A percentile compares a stretch with the other conserved stretches of the same genome.
Conservation (phyloP, 2,888 invertebrate genomes). For the Branchipolynoe longqiensis region DNA sequence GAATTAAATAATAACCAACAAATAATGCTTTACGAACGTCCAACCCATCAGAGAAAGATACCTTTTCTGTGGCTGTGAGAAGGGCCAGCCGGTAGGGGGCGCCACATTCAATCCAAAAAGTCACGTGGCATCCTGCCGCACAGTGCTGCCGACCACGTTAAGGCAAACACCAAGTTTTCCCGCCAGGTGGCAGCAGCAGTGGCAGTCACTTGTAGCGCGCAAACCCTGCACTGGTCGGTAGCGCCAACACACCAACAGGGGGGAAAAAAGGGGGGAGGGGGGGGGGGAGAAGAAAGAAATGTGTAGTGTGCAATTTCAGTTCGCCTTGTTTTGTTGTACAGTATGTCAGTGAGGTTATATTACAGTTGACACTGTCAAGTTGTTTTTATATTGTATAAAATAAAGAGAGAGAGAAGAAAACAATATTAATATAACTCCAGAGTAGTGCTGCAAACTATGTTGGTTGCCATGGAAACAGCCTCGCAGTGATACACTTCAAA, state of each 20-base stretch:
- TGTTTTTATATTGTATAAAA: conserved; percentile 44
- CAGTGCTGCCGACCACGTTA: not conserved
- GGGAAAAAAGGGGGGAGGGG: too few species aligned
- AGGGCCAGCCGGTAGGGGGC: too few species aligned
- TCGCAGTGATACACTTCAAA: conserved; percentile 56
- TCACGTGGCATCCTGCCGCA: too few species aligned
- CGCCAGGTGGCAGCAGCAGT: not conserved
- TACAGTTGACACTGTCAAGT: conserved; percentile 52
- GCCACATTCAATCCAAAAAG: too few species aligned
- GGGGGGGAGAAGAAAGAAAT: too few species aligned
- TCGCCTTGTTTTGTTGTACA: conserved; percentile 54
- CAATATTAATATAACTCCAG: conserved; percentile 47
- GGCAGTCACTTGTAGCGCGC: conserved; percentile 24
- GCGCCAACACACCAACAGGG: too few species aligned
- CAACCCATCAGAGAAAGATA: not conserved
- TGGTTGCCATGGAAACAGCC: conserved; percentile 54
- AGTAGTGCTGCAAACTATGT: conserved; percentile 55
- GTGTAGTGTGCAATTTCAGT: conserved; percentile 51
- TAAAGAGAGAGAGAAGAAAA: too few species aligned
- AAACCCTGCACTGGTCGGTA: not conserved
- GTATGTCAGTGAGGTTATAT: conserved; percentile 50
- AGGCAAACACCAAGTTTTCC: not conserved
- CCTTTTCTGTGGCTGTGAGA: not conserved
- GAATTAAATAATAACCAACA: not conserved
- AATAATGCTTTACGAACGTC: not conserved